Evolutionary conservation across 2,113 vertebrate species (phyloP).

Genomic region (Acrocephalus kingi): DNA sequence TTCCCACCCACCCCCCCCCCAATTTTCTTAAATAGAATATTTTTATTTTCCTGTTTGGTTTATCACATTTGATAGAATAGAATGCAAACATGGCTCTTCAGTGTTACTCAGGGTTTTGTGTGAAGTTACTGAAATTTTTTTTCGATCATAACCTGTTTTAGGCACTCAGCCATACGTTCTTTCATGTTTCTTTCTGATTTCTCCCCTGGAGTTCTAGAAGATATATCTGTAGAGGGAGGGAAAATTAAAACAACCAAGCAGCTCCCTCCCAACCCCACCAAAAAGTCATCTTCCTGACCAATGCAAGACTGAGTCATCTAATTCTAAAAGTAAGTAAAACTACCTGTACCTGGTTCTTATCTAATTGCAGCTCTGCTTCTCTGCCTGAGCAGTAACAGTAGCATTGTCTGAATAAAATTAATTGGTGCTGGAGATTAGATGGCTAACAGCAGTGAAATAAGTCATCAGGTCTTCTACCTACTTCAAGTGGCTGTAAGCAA

Average conservation of each 20-base stretch:
- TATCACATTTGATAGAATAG: not conserved
- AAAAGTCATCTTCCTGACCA: not conserved
- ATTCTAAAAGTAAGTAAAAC: not conserved
- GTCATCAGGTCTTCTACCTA: not conserved
- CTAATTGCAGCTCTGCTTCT: not conserved
- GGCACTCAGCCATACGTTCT: rapidly evolving
- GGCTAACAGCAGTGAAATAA: not conserved
- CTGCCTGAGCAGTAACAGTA: not conserved
- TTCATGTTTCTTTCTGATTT: not conserved
- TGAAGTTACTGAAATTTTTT: not conserved
- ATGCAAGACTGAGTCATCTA: not conserved
- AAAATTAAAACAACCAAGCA: not conserved
- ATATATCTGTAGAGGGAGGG: not conserved
- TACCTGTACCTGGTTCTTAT: not conserved
- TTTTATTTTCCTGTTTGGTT: not conserved
- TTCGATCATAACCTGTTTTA: not conserved
- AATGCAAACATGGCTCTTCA: not conserved
- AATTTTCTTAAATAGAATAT: not conserved
- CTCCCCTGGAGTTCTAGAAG: not conserved
- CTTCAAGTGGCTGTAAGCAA: not conserved
- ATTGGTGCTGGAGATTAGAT: not conserved
- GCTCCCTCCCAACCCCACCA: not conserved
- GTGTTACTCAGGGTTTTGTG: not conserved
- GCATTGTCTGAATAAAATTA: conserved; percentile 12
- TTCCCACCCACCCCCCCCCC: too few relatives aligned